These are phyloP conservation scores for Eupithecia exiguata DNA, from an alignment of 2,888 invertebrate species.

Conservation along the genomic window DNA sequence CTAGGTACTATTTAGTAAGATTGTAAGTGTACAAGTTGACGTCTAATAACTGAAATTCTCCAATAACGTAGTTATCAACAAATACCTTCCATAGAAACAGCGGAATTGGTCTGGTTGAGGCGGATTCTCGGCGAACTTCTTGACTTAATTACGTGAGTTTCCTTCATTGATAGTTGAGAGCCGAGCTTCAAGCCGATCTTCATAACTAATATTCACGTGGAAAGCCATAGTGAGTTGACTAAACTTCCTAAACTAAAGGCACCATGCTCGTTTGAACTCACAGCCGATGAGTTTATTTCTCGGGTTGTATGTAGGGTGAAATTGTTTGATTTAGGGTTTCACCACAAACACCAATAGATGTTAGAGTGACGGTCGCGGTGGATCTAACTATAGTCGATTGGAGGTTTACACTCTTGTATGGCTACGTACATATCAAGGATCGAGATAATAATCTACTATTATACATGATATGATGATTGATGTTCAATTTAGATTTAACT, in stretches of 20 bases:
- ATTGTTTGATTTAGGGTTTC: background rate
- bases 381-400: background rate
- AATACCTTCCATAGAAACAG: background rate
- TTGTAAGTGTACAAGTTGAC: background rate
- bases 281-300: background rate
- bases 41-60: slow-evolving; percentile 1
- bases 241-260: background rate
- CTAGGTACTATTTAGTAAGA: background rate
- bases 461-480: no score
- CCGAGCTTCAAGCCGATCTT: background rate
- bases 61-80: background rate
- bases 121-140: background rate
- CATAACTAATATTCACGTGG: slow-evolving; percentile 1
- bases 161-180: background rate
- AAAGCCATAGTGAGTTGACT: background rate
- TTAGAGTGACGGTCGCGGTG: background rate
- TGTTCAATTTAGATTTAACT: no score
- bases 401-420: background rate
- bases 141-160: background rate
- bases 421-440: no score
- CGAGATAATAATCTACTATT: background rate
- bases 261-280: background rate
- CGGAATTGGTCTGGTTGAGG: background rate
- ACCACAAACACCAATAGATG: background rate
- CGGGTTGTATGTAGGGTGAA: background rate